phyloP scores from a whole-genome alignment of 2,888 invertebrate genomes.

The Epinotia bilunana region DNA sequence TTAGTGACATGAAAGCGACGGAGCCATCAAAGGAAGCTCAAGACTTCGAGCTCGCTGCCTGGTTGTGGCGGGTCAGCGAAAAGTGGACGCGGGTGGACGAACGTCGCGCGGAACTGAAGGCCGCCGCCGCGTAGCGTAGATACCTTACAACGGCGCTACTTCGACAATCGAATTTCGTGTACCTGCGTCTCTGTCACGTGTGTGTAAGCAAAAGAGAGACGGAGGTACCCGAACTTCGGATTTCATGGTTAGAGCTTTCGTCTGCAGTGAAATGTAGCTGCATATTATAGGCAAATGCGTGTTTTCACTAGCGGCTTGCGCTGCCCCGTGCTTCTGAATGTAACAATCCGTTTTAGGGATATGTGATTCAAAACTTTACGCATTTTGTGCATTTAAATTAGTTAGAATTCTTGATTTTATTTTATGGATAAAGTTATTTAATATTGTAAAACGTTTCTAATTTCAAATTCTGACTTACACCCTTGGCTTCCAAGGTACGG shows the following conservation, averaged over 20 bases:
- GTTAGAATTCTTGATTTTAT: conserved; percentile 28
- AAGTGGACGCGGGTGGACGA: conserved; percentile 87
- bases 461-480: not conserved
- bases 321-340: not conserved
- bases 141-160: not conserved
- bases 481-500: no score
- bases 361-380: conserved; percentile 6
- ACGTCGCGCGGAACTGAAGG: conserved; percentile 54
- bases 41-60: conserved; percentile 83
- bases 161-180: no score
- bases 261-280: no score
- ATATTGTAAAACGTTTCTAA: not conserved
- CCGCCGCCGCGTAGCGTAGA: conserved; percentile 52
- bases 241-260: no score
- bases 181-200: no score
- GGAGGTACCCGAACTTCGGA: no score
- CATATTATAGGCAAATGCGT: not conserved
- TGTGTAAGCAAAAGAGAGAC: no score
- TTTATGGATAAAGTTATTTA: conserved; percentile 22
- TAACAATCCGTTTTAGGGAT: conserved; percentile 38
- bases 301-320: not conserved
- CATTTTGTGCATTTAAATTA: conserved; percentile 30
- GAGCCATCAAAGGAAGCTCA: conserved; percentile 79
- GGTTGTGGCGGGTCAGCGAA: conserved; percentile 92
- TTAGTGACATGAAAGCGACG: conserved; percentile 83